Conservation (phyloP, 2,113 vertebrate species). For the Pedionomus torquatus region DNA sequence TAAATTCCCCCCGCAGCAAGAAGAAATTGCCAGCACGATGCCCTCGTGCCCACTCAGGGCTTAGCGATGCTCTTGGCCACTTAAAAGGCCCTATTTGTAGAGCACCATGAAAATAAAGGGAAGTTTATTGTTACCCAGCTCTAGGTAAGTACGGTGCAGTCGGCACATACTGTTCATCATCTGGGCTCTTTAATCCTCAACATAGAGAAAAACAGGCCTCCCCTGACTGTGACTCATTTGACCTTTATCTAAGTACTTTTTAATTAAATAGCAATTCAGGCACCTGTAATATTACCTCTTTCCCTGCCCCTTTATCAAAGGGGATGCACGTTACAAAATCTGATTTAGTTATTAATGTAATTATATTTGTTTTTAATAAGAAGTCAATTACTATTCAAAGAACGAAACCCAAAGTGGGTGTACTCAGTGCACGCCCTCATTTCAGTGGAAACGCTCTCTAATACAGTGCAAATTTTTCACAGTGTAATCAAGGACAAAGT, state of each 20-base stretch:
- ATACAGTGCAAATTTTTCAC: constrained; percentile 17
- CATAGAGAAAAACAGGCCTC: background rate
- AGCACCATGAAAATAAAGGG: background rate
- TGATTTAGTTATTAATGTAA: background rate
- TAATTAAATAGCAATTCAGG: background rate
- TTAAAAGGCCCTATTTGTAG: background rate
- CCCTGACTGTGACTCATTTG: background rate
- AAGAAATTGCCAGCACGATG: fast-evolving
- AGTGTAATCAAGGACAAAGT: constrained; percentile 1
- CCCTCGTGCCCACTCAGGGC: background rate
- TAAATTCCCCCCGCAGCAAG: background rate
- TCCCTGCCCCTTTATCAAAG: background rate
- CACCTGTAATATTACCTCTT: background rate
- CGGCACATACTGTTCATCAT: background rate
- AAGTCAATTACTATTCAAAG: background rate
- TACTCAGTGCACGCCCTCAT: background rate
- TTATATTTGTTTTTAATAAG: background rate
- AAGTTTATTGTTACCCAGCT: background rate
- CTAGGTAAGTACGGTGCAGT: background rate
- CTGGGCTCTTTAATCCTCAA: background rate
- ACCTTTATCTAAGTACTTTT: background rate
- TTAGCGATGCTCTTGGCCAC: background rate
- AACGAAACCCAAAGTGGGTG: background rate
- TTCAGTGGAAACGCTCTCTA: background rate
- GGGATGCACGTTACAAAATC: background rate